These are phyloP conservation scores for Conus betulinus DNA, from an alignment of 1,140 invertebrate species.

Conservation along the genomic window DNA sequence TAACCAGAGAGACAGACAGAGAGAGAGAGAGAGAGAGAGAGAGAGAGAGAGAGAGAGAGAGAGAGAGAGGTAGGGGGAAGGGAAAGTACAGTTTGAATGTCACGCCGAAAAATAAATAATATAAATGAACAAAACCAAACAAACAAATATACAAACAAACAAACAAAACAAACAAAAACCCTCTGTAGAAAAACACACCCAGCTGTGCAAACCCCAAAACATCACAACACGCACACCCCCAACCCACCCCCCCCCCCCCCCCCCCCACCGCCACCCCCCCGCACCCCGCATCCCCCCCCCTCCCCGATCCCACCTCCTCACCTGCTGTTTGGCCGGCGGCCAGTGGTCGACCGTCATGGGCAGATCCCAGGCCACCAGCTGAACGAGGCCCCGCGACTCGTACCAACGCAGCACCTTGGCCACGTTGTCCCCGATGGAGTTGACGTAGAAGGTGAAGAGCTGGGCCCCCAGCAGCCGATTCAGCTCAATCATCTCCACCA, in stretches of 20 bases:
- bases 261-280: too few species aligned
- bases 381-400: constrained; percentile 79
- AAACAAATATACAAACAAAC: background rate
- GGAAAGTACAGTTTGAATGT: background rate
- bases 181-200: background rate
- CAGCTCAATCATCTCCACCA: constrained; percentile 95
- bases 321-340: constrained; percentile 34
- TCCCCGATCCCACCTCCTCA: background rate
- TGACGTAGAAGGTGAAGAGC: constrained; percentile 95
- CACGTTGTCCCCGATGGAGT: constrained; percentile 87
- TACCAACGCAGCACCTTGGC: constrained; percentile 84
- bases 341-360: constrained; percentile 80
- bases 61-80: too few species aligned
- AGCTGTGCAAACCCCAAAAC: background rate
- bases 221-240: background rate
- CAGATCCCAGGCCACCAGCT: constrained; percentile 89
- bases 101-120: background rate
- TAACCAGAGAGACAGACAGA: too few species aligned
- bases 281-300: too few species aligned
- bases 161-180: background rate
- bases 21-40: too few species aligned
- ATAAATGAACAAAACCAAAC: background rate
- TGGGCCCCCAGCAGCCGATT: constrained; percentile 90
- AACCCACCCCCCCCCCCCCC: too few species aligned
- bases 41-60: too few species aligned